These are phyloP conservation scores for Blennius ocellaris DNA, from an alignment of 2,113 vertebrate species.

Conservation along the genomic window DNA sequence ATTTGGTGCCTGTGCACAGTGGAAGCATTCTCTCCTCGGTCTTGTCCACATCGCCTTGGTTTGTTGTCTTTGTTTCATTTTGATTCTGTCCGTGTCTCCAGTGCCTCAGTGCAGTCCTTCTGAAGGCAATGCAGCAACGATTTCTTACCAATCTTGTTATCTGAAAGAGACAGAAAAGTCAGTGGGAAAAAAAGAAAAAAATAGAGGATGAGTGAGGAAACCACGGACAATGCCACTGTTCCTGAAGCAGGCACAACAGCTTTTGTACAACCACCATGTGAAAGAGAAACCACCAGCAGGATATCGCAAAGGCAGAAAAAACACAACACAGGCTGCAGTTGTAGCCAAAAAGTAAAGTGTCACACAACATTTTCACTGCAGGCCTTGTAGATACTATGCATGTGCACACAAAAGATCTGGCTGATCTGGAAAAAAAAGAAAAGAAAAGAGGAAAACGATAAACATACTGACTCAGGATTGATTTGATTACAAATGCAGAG, in stretches of 20 bases:
- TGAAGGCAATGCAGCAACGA: conserved; percentile 93
- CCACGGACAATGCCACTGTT: not conserved
- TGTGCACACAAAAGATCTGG: too few relatives aligned
- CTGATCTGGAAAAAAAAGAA: too few relatives aligned
- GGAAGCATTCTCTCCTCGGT: conserved; percentile 87
- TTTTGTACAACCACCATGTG: not conserved
- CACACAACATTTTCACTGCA: not conserved
- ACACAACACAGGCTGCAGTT: conserved; percentile 17
- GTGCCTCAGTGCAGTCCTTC: conserved; percentile 88
- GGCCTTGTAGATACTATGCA: not conserved
- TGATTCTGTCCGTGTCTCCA: conserved; percentile 52
- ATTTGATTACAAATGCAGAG: too few relatives aligned
- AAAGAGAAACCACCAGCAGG: conserved; percentile 9
- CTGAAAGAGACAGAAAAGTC: conserved; percentile 83
- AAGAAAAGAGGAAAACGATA: too few relatives aligned
- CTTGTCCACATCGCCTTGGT: conserved; percentile 60
- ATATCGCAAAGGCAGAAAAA: conserved; percentile 35
- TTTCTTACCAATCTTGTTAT: conserved; percentile 87
- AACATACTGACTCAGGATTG: too few relatives aligned
- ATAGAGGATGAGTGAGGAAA: conserved; percentile 8
- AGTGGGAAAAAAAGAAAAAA: conserved; percentile 1
- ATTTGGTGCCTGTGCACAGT: conserved; percentile 92
- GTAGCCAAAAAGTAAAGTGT: conserved; percentile 12
- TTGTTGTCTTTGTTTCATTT: conserved; percentile 48
- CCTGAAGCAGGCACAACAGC: conserved; percentile 12